Evolutionary conservation across 2,888 invertebrate species (phyloP), one percentile per base, ranked within the genome.

Genomic region (Anaspis maculata): DNA sequence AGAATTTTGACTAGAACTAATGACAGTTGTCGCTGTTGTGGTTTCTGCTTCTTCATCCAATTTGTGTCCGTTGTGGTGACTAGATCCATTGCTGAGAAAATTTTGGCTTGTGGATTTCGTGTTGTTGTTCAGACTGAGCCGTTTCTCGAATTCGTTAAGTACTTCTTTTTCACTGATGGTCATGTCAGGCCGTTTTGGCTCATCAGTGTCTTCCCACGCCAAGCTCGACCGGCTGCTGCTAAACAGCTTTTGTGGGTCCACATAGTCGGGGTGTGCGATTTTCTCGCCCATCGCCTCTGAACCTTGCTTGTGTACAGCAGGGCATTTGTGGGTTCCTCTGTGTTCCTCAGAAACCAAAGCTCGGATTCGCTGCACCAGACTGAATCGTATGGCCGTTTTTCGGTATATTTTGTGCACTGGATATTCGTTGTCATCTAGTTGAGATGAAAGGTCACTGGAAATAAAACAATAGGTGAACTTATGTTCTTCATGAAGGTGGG

Each of bases 261-360:
- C 85, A 51, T 90, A 90, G 57, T 90, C 89, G 0, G 85, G 80
- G 47, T 85, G 79, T 1, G 91, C 91, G 57, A 92, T 87, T 43
- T 90, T 77, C 23, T 89, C 90, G 0, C 90, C 90, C 45, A 89
- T 74, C 38, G 79, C 75, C 45, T 84, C 82, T 46, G 88, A 87
- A 7, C 87, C 85, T 62, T 83, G 85, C 56, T 81, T 81, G 54
- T 83, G 82, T n/a, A n/a, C n/a, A n/a, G n/a, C n/a, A n/a, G n/a
- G n/a, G 19, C 19, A 19, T 51, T 42, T 71, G 16, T 56, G 54
- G 21, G 44, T 38, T n/a, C 49, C 46, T 42, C 48, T 57, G 39
- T 59, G 57, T 42, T 61, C 62, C 44, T 62, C 62, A n/a, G 57
- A 59, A 32, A 64, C 48, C 39, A 61, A 54, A 38, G 70, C 67